phyloP scores from a whole-genome alignment of 2,888 invertebrate genomes.

The Tenthredo mesomela region DNA sequence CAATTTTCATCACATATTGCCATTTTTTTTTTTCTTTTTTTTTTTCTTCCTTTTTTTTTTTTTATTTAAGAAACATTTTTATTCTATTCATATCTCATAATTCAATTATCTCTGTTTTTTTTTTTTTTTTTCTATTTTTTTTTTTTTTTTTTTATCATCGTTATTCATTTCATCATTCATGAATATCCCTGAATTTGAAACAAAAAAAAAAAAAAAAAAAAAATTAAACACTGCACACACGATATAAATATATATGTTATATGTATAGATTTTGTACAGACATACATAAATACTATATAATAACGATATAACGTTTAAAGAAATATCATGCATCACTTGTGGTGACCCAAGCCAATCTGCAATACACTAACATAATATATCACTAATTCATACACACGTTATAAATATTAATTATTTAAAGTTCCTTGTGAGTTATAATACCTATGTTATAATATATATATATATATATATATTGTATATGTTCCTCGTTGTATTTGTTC shows the following conservation, averaged over 20 bases:
- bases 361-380: background rate
- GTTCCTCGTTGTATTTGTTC: constrained; percentile 75
- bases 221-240: background rate
- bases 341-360: background rate
- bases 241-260: background rate
- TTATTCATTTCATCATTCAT: background rate
- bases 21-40: background rate
- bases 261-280: constrained; percentile 22
- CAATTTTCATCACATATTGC: constrained; percentile 26
- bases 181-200: background rate
- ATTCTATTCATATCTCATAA: background rate
- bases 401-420: constrained; percentile 67
- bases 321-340: constrained; percentile 8
- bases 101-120: background rate
- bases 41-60: no score
- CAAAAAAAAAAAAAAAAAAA: background rate
- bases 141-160: background rate
- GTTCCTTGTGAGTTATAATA: constrained; percentile 69
- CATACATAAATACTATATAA: background rate
- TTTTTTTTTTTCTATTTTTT: background rate
- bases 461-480: constrained; percentile 62
- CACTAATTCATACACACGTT: constrained; percentile 55
- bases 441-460: constrained; percentile 57
- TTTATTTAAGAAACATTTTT: background rate
- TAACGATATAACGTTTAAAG: background rate